Evolutionary conservation across 2,888 invertebrate genomes (phyloP).

Genomic region (Drosophila atripex): DNA sequence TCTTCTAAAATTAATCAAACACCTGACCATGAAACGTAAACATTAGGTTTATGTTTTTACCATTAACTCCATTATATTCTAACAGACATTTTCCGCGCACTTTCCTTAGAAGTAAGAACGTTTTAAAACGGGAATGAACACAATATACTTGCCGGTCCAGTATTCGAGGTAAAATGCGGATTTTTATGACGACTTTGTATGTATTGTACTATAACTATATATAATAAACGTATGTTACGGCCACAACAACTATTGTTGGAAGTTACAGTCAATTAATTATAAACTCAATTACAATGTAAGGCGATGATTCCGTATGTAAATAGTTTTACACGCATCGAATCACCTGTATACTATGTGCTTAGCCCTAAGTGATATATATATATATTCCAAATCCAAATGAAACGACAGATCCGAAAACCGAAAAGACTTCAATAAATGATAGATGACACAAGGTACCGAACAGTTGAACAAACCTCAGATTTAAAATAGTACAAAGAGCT

Average conservation of each 20-base stretch:
- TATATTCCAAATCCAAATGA: slow-evolving; percentile 34
- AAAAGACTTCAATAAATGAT: slow-evolving; percentile 49
- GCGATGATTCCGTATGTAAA: slow-evolving; percentile 26
- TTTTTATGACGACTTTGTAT: slow-evolving; percentile 46
- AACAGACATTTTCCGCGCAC: slow-evolving; percentile 45
- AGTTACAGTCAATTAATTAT: slow-evolving; percentile 37
- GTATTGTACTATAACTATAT: slow-evolving; percentile 36
- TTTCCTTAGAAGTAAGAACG: slow-evolving; percentile 43
- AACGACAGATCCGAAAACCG: slow-evolving; percentile 32
- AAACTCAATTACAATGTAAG: slow-evolving; percentile 20
- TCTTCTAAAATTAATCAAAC: slow-evolving; percentile 36
- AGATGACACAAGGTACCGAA: slow-evolving; percentile 19
- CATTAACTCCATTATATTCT: slow-evolving; percentile 43
- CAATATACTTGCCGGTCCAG: slow-evolving; percentile 80
- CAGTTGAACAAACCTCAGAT: slow-evolving; percentile 56
- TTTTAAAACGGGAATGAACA: slow-evolving; percentile 35
- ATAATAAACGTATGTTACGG: neutral
- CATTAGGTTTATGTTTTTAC: slow-evolving; percentile 44
- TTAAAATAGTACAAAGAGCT: slow-evolving; percentile 71
- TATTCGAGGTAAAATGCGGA: slow-evolving; percentile 63
- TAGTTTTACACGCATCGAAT: slow-evolving; percentile 29
- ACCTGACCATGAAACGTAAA: slow-evolving; percentile 60
- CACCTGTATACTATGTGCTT: slow-evolving; percentile 35
- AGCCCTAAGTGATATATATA: slow-evolving; percentile 23
- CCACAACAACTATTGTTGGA: slow-evolving; percentile 28